Evolutionary conservation across 2,888 invertebrate genomes (phyloP).

Genomic region (Punctoribates punctum): DNA sequence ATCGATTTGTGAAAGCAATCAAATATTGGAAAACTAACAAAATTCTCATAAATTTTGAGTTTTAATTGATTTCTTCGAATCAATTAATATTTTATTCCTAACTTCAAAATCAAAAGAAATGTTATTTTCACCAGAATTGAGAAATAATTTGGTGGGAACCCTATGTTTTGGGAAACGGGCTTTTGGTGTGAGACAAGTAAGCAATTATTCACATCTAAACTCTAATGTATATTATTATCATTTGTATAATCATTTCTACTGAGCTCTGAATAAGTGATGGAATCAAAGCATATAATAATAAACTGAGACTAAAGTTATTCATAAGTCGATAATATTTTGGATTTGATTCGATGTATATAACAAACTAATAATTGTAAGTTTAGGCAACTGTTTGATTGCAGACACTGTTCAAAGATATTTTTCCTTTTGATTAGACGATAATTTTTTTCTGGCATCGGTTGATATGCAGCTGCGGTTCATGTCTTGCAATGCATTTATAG

Average conservation of each 20-base stretch:
- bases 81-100: no score
- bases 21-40: no score
- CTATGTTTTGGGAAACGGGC: background rate
- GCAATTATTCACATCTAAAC: constrained; percentile 18
- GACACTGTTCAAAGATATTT: background rate
- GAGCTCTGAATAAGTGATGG: background rate
- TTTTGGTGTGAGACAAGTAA: constrained; percentile 5
- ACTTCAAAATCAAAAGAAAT: background rate
- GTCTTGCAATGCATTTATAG: background rate
- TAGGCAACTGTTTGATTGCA: background rate
- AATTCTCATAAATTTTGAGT: no score
- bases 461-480: background rate
- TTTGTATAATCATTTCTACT: background rate
- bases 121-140: background rate
- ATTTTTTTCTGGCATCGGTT: background rate
- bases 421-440: background rate
- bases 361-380: background rate
- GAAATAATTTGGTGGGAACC: background rate
- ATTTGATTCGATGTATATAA: constrained; percentile 4
- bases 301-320: background rate
- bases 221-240: constrained; percentile 23
- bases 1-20: no score
- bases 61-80: no score
- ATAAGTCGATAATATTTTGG: background rate
- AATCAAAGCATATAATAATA: constrained; percentile 1